Percentiles rank a stretch among this genome's conserved stretches.
These are phyloP conservation scores for Falco concolor DNA, from an alignment of 2,797 vertebrate genomes.

Conservation along the genomic window DNA sequence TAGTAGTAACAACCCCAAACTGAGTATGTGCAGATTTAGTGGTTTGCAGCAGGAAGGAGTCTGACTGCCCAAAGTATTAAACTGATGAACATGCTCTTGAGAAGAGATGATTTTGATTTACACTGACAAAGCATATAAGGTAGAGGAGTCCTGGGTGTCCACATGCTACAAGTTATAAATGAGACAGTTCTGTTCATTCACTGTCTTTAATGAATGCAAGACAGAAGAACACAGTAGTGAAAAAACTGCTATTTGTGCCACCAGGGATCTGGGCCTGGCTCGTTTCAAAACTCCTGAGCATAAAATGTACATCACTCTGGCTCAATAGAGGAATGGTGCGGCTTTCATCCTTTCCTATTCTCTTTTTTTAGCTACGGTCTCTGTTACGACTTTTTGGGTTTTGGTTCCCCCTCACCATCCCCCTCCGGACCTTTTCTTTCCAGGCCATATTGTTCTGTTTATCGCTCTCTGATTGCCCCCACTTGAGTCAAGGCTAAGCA, in stretches of 20 bases:
- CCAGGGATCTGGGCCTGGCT: not conserved
- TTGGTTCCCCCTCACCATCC: not conserved
- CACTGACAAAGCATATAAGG: not conserved
- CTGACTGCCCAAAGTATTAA: not conserved
- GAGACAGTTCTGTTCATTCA: not conserved
- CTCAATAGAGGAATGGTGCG: not conserved
- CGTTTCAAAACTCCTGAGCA: not conserved
- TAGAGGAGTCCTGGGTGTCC: not conserved
- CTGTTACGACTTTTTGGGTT: not conserved
- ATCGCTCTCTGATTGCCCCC: not conserved
- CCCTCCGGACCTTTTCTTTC: not conserved
- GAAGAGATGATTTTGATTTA: not conserved
- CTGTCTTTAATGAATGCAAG: not conserved
- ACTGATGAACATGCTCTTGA: not conserved
- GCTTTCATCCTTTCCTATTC: not conserved
- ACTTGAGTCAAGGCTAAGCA: not conserved
- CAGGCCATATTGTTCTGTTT: not conserved
- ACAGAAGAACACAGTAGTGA: not conserved
- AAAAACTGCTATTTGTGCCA: not conserved
- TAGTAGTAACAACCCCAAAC: not conserved
- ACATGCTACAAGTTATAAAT: not conserved
- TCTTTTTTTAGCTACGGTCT: not conserved
- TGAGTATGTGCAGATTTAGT: not conserved
- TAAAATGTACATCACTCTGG: not conserved
- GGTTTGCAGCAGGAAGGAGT: not conserved